Evolutionary conservation across 2,888 invertebrate species (phyloP), one percentile per base, ranked within the genome.

Genomic region (Conistra vaccinii): DNA sequence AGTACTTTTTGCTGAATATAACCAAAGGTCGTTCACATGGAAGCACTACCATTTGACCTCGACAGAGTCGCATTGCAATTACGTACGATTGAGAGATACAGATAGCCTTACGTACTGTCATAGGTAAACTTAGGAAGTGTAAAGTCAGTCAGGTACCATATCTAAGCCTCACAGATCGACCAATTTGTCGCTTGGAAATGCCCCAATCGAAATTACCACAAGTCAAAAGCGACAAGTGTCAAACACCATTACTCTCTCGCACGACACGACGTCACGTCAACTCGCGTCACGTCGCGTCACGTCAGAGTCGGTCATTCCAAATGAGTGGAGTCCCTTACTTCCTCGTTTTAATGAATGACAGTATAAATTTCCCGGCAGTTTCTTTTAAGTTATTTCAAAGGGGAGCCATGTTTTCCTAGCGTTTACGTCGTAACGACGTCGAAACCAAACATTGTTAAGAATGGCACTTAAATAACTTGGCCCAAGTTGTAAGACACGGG

Each of bases 391-490:
- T 89, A 85, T 89, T 88, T 90, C 89, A 91, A 91, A 90, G 91
- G 88, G 90, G 90, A 88, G 89, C 87, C 88, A 88, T 90, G 92
- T 92, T 91, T 90, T 89, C 87, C 83, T 84, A 90, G 87, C 92
- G 78, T 90, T 91, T 91, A 91, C 90, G 86, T 88, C 89, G 91
- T 90, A 90, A 91, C 90, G 83, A 82, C 87, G 89, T 87, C 88
- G 88, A 91, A 91, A 89, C 88, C 88, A 92, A 92, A 92, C 92
- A 92, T 91, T 92, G 92, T 92, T 91, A 92, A 92, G 92, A 92
- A 91, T 84, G 89, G 90, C 92, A 92, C 91, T 92, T 92, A 90
- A 89, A 88, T 80, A 76, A 76, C 48, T 73, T 76, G 86, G 87
- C 63, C 48, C 73, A 83, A 90, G 79, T 79, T 62, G 84, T 71